Evolutionary conservation across 2,888 invertebrate species (phyloP).

Genomic region (Alloscopus bannaensis): DNA sequence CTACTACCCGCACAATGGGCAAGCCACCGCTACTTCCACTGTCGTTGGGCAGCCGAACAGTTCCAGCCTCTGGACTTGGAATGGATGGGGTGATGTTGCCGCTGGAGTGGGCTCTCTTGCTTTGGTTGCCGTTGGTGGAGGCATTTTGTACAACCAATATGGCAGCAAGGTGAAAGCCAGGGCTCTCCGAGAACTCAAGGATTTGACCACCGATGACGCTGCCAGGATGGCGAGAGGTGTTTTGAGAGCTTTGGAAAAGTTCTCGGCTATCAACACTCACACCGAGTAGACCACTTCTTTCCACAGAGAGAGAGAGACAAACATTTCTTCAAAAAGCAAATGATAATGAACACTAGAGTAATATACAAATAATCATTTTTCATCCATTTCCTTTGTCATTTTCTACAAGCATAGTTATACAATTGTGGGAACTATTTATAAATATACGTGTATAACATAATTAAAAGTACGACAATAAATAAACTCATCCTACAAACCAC

Average conservation of each 20-base stretch:
- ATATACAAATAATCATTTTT: too few relatives aligned
- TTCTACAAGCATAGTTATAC: too few relatives aligned
- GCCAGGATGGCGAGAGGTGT: slow-evolving; percentile 70
- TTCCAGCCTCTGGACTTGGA: slow-evolving; percentile 43
- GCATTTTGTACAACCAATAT: slow-evolving; percentile 58
- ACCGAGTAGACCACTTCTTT: slow-evolving; percentile 26
- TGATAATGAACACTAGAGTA: too few relatives aligned
- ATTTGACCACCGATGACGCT: slow-evolving; percentile 67
- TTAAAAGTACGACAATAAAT: too few relatives aligned
- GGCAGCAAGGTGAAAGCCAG: slow-evolving; percentile 51
- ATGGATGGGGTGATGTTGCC: slow-evolving; percentile 58
- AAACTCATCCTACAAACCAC: too few relatives aligned
- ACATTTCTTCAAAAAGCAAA: neutral
- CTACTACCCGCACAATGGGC: slow-evolving; percentile 63
- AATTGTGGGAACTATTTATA: too few relatives aligned
- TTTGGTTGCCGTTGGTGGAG: slow-evolving; percentile 59
- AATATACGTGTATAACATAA: too few relatives aligned
- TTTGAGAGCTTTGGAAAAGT: slow-evolving; percentile 69
- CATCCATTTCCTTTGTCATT: too few relatives aligned
- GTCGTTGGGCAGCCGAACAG: slow-evolving; percentile 45
- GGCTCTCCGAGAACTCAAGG: slow-evolving; percentile 68
- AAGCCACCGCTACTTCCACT: slow-evolving; percentile 5
- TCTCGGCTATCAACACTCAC: slow-evolving; percentile 62
- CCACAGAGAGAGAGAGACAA: neutral
- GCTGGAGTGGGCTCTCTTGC: slow-evolving; percentile 56